phyloP scores from a whole-genome alignment of 2,797 vertebrate species.

The Rallus crepitans region DNA sequence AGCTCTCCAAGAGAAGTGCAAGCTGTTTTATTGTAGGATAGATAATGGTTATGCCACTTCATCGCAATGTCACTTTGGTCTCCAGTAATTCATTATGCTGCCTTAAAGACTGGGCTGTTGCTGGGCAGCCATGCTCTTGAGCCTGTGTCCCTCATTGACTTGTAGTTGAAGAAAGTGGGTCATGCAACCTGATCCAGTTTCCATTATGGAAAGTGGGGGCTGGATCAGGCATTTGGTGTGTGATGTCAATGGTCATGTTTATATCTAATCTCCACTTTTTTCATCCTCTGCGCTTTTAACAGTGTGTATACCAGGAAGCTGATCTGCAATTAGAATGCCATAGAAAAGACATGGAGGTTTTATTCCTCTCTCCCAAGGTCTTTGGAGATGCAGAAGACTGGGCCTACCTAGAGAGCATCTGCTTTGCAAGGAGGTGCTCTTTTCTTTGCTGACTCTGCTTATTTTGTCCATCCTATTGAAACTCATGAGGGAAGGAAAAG shows the following conservation, averaged over 20 bases:
- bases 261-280: neutral
- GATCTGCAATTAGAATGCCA: neutral
- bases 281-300: neutral
- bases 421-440: neutral
- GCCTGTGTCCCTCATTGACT: neutral
- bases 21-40: conserved; percentile 26
- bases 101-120: neutral
- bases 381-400: neutral
- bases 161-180: neutral
- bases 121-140: neutral
- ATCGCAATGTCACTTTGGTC: neutral
- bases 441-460: neutral
- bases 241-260: neutral
- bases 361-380: neutral
- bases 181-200: neutral
- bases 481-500: neutral
- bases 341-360: neutral
- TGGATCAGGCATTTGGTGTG: neutral
- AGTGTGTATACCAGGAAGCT: neutral
- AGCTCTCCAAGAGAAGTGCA: neutral
- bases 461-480: neutral
- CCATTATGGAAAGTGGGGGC: neutral
- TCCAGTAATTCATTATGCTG: neutral
- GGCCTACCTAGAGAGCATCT: neutral
- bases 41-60: conserved; percentile 23